phyloP scores from a whole-genome alignment of 2,113 vertebrate genomes.

The Acrocephalus arundinaceus region DNA sequence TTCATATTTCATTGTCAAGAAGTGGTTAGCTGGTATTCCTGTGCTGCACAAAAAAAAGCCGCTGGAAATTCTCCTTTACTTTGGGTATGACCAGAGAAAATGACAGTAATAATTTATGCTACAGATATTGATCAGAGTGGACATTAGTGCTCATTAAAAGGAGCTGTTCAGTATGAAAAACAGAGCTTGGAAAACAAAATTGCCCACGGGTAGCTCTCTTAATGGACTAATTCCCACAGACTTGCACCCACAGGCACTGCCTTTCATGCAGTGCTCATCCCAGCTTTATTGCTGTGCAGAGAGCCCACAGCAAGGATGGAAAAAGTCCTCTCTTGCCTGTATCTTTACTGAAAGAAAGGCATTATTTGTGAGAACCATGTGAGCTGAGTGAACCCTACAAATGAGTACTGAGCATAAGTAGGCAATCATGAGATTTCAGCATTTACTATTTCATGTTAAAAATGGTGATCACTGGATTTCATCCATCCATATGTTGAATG shows the following conservation, averaged over 20 bases:
- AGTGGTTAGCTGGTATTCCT: not conserved
- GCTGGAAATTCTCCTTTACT: not conserved
- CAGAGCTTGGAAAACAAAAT: not conserved
- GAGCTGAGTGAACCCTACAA: not conserved
- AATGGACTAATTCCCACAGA: conserved; percentile 24
- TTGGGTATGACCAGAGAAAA: not conserved
- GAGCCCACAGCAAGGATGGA: not conserved
- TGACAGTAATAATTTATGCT: conserved; percentile 9
- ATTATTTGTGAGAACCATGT: not conserved
- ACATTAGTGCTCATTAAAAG: conserved; percentile 43
- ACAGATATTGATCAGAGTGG: conserved; percentile 37
- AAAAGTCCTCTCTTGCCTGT: not conserved
- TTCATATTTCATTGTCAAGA: conserved; percentile 43
- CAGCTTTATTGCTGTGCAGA: not conserved
- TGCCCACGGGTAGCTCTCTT: not conserved
- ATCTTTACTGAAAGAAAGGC: not conserved
- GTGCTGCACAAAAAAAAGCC: not conserved
- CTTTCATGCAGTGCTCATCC: not conserved
- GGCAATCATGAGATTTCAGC: not conserved
- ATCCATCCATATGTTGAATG: not conserved
- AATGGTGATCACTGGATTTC: not conserved
- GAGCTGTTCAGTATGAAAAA: conserved; percentile 5
- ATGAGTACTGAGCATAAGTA: not conserved
- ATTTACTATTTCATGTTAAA: not conserved
- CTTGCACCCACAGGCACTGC: not conserved